A percentile compares a stretch with the other conserved stretches of the same genome.
These are phyloP conservation scores for Cyprinella venusta DNA, from an alignment of 2,797 vertebrate genomes.

Conservation along the genomic window DNA sequence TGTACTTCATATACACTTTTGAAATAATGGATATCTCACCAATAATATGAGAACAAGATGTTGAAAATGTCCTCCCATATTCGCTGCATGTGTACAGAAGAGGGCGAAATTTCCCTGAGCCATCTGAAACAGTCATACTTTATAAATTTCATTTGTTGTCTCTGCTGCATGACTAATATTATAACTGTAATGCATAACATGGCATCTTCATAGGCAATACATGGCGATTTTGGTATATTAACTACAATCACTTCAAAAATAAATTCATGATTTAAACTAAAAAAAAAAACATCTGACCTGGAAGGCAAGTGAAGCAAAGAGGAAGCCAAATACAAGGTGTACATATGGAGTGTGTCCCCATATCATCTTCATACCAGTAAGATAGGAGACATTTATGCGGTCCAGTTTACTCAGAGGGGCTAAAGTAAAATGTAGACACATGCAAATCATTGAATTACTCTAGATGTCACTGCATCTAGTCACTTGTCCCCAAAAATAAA, in stretches of 20 bases:
- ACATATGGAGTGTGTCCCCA: slow-evolving; percentile 66
- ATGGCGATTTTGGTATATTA: not conserved
- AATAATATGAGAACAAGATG: slow-evolving; percentile 70
- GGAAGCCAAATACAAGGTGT: slow-evolving; percentile 68
- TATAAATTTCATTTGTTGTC: not conserved
- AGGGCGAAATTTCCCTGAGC: slow-evolving; percentile 72
- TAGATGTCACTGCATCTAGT: not conserved
- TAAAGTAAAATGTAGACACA: slow-evolving; percentile 34
- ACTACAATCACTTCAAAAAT: not conserved
- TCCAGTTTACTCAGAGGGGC: slow-evolving; percentile 66
- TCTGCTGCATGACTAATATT: slow-evolving; percentile 2
- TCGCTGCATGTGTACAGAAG: slow-evolving; percentile 68
- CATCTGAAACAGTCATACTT: slow-evolving; percentile 60
- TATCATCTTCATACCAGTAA: slow-evolving; percentile 62
- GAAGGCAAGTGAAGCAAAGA: slow-evolving; percentile 71
- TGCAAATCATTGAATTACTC: not conserved
- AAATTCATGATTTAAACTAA: not conserved
- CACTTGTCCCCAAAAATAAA: not conserved
- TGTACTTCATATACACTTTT: not conserved
- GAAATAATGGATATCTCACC: slow-evolving; percentile 39
- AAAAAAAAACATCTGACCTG: slow-evolving; percentile 64
- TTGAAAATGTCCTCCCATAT: slow-evolving; percentile 67
- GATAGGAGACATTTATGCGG: slow-evolving; percentile 60
- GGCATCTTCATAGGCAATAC: not conserved
- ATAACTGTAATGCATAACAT: not conserved